A percentile compares a stretch with the other conserved stretches of the same genome.
These are phyloP conservation scores for Schizopygopsis pylzovi DNA, from an alignment of 2,797 vertebrate genomes.

Conservation along the genomic window DNA sequence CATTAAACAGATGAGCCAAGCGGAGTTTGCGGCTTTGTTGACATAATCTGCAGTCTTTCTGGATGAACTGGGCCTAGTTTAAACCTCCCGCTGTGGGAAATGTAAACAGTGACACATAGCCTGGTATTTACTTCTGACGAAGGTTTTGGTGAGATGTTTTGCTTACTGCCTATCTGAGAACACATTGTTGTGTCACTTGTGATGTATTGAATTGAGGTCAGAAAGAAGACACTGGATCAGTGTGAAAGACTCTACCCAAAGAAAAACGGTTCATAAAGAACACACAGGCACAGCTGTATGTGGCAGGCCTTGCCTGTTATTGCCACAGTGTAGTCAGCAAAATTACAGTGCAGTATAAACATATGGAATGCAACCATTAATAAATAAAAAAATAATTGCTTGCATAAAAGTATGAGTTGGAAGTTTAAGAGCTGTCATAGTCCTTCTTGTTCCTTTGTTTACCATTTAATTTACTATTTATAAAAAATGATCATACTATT, in stretches of 20 bases:
- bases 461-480: neutral
- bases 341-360: constrained; percentile 13
- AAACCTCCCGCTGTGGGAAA: constrained; percentile 58
- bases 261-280: neutral
- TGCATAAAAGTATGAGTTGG: neutral
- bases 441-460: neutral
- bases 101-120: constrained; percentile 57
- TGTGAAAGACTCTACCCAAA: neutral
- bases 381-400: neutral
- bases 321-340: neutral
- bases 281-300: constrained; percentile 15
- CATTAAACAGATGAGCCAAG: constrained; percentile 24
- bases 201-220: neutral
- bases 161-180: constrained; percentile 19
- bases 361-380: neutral
- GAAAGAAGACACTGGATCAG: neutral
- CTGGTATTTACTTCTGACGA: constrained; percentile 38
- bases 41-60: constrained; percentile 56
- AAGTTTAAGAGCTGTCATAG: neutral
- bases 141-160: neutral
- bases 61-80: constrained; percentile 56
- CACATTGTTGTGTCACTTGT: neutral
- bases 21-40: constrained; percentile 49
- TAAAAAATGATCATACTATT: neutral
- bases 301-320: constrained; percentile 2